Evolutionary conservation across 2,888 invertebrate genomes (phyloP), one percentile per base, ranked within the genome.

Genomic region (Stratiomys singularior): DNA sequence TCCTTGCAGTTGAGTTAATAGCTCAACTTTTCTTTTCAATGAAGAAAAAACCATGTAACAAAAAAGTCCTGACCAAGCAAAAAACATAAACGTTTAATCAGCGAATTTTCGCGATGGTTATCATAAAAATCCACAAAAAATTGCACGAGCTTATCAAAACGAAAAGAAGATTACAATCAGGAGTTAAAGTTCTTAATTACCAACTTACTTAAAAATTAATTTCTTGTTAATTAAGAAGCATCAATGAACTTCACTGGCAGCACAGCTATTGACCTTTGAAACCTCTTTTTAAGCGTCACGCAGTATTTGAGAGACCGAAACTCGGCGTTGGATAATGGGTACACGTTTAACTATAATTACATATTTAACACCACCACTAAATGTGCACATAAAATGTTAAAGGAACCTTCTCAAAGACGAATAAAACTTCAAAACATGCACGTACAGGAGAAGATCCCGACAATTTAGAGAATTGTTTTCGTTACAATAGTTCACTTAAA

Each of bases 351-450:
- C 9, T 37, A 66, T 37, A 66, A 64, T 66, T n/a, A 66, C 28
- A 28, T 28, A 37, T 37, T 66, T 27, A 37, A 37, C 27, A 66
- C 66, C n/a, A 7, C 66, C 66, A 66, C 66, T 66, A 37, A 64
- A 64, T 64, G 64, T 27, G n/a, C 28, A 15, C 64, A 64, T 64
- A 64, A 66, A 66, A 18, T 37, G 13, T 64, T 66, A 66, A 66
- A n/a, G n/a, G n/a, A 9, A 37, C 18, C 66, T 37, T 66, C 21
- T 37, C 21, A 63, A 25, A 63, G n/a, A 27, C 25, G 27, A 13
- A 1, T 63, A 27, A 27, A 63, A 25, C 9, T 37, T 37, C 9
- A 5, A 37, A 37, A 37, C 37, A 37, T 37, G 5, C 3, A 37
- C 9, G 37, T 37, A 5, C 3, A 37, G 52, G 15, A 52, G 15